Evolutionary conservation across 2,797 vertebrate genomes (phyloP).

Genomic region (Nyctibius grandis): DNA sequence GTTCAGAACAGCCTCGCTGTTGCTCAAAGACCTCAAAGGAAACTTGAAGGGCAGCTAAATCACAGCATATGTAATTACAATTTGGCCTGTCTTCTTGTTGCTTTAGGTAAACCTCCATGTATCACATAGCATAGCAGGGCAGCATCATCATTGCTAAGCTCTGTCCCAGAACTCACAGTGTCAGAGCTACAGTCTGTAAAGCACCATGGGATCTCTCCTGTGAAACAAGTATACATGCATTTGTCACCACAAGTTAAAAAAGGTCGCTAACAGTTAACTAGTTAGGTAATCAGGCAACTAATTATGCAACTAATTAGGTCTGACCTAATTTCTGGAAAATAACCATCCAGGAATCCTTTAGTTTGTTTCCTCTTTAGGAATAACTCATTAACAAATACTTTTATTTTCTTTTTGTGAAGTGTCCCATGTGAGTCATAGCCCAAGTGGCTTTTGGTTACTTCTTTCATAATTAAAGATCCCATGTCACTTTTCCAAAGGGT

Average conservation of each 20-base stretch:
- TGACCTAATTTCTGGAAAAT: neutral
- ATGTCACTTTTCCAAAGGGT: neutral
- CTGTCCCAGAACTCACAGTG: neutral
- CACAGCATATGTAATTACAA: neutral
- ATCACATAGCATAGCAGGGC: fast-evolving
- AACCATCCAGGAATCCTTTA: neutral
- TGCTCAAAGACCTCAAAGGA: neutral
- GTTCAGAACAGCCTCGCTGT: fast-evolving
- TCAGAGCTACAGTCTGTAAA: neutral
- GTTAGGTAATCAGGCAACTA: neutral
- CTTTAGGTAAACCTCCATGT: neutral
- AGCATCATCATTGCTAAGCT: neutral
- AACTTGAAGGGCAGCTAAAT: neutral
- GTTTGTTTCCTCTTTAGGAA: neutral
- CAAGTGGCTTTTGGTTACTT: neutral
- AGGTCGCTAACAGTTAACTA: neutral
- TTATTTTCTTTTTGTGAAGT: neutral
- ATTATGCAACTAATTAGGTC: neutral
- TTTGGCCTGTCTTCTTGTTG: neutral
- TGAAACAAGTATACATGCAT: neutral
- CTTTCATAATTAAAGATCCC: neutral
- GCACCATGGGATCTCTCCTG: neutral
- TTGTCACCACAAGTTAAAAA: neutral
- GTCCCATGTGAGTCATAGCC: neutral
- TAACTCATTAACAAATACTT: neutral